phyloP scores from a whole-genome alignment of 2,888 invertebrate species.

The Megalurothrips usitatus region DNA sequence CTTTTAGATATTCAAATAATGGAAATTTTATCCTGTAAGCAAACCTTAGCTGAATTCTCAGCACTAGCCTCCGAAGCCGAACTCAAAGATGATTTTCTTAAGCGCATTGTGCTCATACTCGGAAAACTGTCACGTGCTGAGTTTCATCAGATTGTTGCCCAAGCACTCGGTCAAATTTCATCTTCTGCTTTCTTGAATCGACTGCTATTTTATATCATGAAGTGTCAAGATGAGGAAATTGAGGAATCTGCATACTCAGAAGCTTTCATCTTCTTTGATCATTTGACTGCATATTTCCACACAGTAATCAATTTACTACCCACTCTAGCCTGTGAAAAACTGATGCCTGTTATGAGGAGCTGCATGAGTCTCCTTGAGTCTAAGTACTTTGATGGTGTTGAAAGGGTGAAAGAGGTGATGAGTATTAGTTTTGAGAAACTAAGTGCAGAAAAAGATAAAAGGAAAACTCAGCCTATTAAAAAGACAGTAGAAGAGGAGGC shows the following conservation, averaged over 20 bases:
- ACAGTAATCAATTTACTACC: constrained; percentile 45
- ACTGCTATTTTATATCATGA: neutral
- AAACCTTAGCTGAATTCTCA: neutral
- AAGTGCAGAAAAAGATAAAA: constrained; percentile 32
- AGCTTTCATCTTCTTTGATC: constrained; percentile 40
- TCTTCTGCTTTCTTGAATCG: neutral
- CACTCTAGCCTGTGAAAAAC: constrained; percentile 42
- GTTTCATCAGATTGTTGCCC: neutral
- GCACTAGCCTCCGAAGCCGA: neutral
- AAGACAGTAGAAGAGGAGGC: constrained; percentile 46
- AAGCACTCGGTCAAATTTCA: neutral
- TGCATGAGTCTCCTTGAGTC: constrained; percentile 38
- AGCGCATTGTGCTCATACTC: neutral
- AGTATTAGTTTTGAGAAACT: constrained; percentile 33
- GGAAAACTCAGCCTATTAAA: constrained; percentile 42
- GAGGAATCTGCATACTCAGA: constrained; percentile 37
- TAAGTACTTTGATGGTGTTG: constrained; percentile 35
- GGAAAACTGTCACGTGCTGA: neutral
- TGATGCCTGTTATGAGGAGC: constrained; percentile 41
- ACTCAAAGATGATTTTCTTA: neutral
- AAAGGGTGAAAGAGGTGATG: constrained; percentile 32
- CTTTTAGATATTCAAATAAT: neutral
- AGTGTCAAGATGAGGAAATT: constrained; percentile 33
- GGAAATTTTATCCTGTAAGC: neutral
- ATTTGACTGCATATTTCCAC: constrained; percentile 41